Base-by-base conservation (phyloP, 2,888 invertebrate genomes). In the Alloplasta piceator region DNA sequence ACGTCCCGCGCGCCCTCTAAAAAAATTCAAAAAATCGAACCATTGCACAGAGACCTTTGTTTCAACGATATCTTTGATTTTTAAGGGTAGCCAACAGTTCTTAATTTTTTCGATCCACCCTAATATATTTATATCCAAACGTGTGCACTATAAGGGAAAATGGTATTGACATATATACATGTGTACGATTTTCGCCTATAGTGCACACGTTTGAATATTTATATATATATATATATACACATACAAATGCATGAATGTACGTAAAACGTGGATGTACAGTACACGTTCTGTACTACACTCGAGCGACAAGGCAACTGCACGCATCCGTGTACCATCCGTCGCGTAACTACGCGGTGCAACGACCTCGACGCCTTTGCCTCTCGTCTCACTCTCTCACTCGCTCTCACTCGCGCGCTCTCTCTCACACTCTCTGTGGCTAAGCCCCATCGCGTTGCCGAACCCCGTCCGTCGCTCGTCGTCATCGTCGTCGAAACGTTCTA, bases 341-440 rank as follows among this genome's bases (percentile, higher is more conserved):
- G 87, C 87, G 87, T 88, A 87, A 89, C 87, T 87, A 85, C 86
- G 87, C 87, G 87, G 89, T 89, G 89, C 89, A 89, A 89, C 89
- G 89, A 89, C 89, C 89, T 84, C 88, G 84, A 84, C 83, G 82
- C 83, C 78, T 80, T 85, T 79, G 80, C 85, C 84, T 78, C 67
- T 77, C 67, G 68, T 70, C 63, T 71, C 58, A 39, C 48, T 38
- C 48, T 41, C 26, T 26, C 39, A 39, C 5, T 46, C 46, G 46
- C 48, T 46, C 48, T 46, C 71, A 50, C 60, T 71, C 72, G 61
- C 72, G 61, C 61, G 1, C 26, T 26, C 26, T 26, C 26, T 26
- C 26, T 3, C 26, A 2, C 26, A 26, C 26, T 26, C 26, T 26
- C 26, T 26, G 26, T 26, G 26, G 26, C 26, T 26, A 26, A 26